Conservation (phyloP, 2,113 vertebrate species). For the Melanotaenia duboulayi region DNA sequence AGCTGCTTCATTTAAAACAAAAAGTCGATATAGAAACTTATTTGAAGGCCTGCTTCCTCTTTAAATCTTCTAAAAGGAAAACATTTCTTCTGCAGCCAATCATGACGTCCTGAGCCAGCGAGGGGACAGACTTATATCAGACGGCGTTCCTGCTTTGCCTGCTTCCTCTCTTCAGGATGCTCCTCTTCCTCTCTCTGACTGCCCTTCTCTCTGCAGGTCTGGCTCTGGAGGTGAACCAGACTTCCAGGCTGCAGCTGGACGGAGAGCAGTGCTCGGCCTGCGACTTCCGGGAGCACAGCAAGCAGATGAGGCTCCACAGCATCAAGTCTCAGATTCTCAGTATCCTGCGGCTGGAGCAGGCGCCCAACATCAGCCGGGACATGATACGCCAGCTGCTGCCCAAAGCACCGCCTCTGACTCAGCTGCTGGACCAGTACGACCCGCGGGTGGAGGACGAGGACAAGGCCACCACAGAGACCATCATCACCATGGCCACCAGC, state of each 20-base stretch:
- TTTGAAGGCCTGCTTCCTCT: constrained; percentile 53
- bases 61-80: constrained; percentile 57
- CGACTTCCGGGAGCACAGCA: constrained; percentile 93
- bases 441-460: constrained; percentile 93
- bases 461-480: constrained; percentile 92
- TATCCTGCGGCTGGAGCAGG: constrained; percentile 94
- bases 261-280: constrained; percentile 91
- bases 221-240: constrained; percentile 83
- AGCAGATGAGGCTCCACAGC: constrained; percentile 93
- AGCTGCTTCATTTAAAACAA: too few species aligned
- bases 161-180: constrained; percentile 81
- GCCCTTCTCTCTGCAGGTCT: constrained; percentile 83
- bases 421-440: constrained; percentile 95
- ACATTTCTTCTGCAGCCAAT: constrained; percentile 89
- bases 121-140: constrained; percentile 82
- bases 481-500: constrained; percentile 96
- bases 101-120: constrained; percentile 81
- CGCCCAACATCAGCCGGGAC: constrained; percentile 98
- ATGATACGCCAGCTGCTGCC: constrained; percentile 95
- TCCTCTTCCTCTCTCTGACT: constrained; percentile 84
- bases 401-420: constrained; percentile 93
- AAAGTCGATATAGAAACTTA: too few species aligned
- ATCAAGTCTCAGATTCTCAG: constrained; percentile 98
- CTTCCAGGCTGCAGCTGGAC: constrained; percentile 82
- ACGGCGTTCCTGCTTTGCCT: constrained; percentile 30